phyloP scores from a whole-genome alignment of 2,113 vertebrate species.

The Aptenodytes forsteri region DNA sequence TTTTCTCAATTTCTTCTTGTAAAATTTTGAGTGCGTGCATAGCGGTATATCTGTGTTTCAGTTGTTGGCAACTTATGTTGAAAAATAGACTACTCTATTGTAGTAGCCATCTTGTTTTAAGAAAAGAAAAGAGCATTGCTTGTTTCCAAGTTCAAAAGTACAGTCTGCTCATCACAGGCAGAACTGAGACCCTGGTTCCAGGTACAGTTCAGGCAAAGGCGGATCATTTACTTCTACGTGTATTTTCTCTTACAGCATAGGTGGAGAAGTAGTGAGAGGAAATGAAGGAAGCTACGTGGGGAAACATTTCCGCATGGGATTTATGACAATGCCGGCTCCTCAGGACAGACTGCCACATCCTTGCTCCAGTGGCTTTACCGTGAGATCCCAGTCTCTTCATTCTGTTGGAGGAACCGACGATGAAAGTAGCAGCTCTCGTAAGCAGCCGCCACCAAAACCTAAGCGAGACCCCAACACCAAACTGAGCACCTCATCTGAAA shows the following conservation, averaged over 20 bases:
- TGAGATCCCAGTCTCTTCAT: conserved; percentile 96
- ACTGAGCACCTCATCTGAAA: conserved; percentile 93
- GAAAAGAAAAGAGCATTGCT: neutral
- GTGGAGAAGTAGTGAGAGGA: conserved; percentile 86
- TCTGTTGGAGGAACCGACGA: conserved; percentile 91
- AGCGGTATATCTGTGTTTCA: neutral
- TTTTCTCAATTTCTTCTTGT: neutral
- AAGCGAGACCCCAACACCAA: conserved; percentile 95
- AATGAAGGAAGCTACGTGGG: conserved; percentile 85
- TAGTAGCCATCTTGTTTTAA: neutral
- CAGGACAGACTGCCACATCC: conserved; percentile 90
- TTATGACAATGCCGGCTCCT: conserved; percentile 96
- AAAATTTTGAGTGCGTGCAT: neutral
- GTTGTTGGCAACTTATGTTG: neutral
- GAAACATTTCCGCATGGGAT: conserved; percentile 96
- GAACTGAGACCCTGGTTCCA: neutral
- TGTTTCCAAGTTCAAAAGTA: neutral
- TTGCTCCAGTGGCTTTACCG: conserved; percentile 87
- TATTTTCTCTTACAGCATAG: conserved; percentile 81
- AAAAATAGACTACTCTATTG: neutral
- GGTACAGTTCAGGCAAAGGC: neutral
- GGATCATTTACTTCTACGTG: neutral
- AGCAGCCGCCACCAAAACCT: conserved; percentile 94
- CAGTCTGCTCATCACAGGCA: neutral
- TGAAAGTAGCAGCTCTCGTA: conserved; percentile 85